These are phyloP conservation scores for Calliphora vicina DNA, from an alignment of 1,140 invertebrate genomes.

Conservation along the genomic window DNA sequence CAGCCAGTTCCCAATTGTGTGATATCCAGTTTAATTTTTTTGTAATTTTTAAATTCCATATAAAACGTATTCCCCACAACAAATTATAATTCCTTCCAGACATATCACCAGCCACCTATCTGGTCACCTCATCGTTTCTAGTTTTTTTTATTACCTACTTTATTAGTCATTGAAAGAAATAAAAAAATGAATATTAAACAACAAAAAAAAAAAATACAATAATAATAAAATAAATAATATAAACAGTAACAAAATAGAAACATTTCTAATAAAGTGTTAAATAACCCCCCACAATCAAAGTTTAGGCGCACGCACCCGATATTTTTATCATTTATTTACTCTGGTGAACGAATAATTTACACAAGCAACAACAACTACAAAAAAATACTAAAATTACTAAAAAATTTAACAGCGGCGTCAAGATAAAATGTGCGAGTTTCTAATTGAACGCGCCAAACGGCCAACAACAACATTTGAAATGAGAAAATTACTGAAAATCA, in stretches of 20 bases:
- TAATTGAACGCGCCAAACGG: slow-evolving; percentile 2
- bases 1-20: too few relatives aligned
- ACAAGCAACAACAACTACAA: background rate
- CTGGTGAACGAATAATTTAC: too few relatives aligned
- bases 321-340: slow-evolving; percentile 26
- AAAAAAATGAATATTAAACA: background rate
- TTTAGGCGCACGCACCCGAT: background rate
- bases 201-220: background rate
- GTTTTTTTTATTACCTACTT: background rate
- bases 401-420: background rate
- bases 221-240: background rate
- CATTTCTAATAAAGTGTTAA: slow-evolving; percentile 3
- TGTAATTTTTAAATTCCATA: too few relatives aligned
- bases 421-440: background rate
- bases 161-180: background rate
- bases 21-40: too few relatives aligned
- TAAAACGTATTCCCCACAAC: too few relatives aligned
- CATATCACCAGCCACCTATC: background rate
- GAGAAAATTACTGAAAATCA: background rate
- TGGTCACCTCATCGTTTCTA: background rate
- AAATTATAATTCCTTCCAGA: too few relatives aligned
- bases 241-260: background rate
- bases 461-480: background rate
- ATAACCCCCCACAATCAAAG: background rate
- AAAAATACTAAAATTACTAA: background rate